phyloP scores from a whole-genome alignment of 2,888 invertebrate genomes.

The Plebejus anna region DNA sequence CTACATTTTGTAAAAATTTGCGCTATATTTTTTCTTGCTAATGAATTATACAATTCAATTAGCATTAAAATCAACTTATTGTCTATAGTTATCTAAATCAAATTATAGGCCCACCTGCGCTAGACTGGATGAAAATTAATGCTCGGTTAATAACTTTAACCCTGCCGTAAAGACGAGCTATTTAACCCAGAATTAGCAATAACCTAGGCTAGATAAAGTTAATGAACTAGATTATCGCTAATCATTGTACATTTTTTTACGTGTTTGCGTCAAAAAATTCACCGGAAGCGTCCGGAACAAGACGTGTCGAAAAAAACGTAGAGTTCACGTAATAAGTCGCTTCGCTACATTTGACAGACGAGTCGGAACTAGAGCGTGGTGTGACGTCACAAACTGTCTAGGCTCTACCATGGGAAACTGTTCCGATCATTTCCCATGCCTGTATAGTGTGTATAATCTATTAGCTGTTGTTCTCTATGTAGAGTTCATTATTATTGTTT shows the following conservation, averaged over 20 bases:
- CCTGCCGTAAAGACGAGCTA: too few relatives aligned
- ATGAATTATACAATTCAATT: constrained; percentile 3
- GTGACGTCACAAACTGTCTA: constrained; percentile 53
- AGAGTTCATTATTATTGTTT: too few relatives aligned
- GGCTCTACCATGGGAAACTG: constrained; percentile 15
- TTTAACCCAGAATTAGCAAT: too few relatives aligned
- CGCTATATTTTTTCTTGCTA: neutral
- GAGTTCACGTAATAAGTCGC: constrained; percentile 48
- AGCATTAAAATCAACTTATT: neutral
- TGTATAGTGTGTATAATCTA: neutral
- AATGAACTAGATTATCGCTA: neutral
- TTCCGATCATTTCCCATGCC: constrained; percentile 4
- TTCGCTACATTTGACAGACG: constrained; percentile 51
- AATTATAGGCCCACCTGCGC: neutral
- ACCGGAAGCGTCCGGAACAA: constrained; percentile 45
- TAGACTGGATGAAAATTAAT: neutral
- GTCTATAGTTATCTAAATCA: neutral
- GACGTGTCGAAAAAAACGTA: constrained; percentile 52
- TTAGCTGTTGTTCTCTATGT: neutral
- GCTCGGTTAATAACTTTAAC: too few relatives aligned
- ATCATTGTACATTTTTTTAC: neutral
- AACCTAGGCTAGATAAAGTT: too few relatives aligned
- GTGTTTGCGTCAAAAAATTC: neutral
- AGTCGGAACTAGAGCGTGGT: constrained; percentile 63
- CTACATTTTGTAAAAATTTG: neutral